A percentile compares a stretch with the other conserved stretches of the same genome.
phyloP scores from a whole-genome alignment of 2,888 invertebrate genomes.

The Lasioglossum calceatum region DNA sequence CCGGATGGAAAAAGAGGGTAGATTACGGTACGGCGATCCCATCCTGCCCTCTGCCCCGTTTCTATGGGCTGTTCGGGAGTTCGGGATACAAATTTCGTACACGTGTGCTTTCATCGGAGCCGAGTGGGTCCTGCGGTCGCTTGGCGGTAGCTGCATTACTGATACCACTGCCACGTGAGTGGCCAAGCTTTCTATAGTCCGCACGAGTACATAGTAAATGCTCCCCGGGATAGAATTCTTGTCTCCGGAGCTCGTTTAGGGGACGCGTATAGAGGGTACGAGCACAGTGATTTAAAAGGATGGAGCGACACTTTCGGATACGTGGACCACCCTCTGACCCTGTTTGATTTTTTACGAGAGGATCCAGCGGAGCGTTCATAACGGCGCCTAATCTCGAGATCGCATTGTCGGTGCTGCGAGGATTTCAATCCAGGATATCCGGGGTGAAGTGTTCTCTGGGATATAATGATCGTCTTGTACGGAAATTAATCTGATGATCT shows the following conservation, averaged over 20 bases:
- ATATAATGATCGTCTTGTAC: neutral
- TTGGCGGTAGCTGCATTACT: neutral
- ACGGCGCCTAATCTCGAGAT: neutral
- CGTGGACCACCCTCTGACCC: neutral
- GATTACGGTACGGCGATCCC: constrained; percentile 39
- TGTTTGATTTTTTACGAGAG: neutral
- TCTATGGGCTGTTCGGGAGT: constrained; percentile 12
- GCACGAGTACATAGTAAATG: constrained; percentile 6
- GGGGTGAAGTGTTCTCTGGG: neutral
- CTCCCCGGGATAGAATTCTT: neutral
- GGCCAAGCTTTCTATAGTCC: neutral
- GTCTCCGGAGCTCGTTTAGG: neutral
- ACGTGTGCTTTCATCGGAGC: constrained; percentile 13
- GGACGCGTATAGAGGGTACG: neutral
- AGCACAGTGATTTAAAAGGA: neutral
- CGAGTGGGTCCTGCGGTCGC: constrained; percentile 8
- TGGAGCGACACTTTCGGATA: neutral
- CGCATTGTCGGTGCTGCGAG: no score
- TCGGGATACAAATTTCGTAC: constrained; percentile 16
- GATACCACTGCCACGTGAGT: neutral
- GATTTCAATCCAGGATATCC: neutral
- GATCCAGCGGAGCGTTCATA: neutral
- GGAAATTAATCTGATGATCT: no score
- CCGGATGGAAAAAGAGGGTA: constrained; percentile 17
- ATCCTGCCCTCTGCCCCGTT: neutral